Conservation (phyloP, 1,140 invertebrate species). For the Drosophila biarmipes region DNA sequence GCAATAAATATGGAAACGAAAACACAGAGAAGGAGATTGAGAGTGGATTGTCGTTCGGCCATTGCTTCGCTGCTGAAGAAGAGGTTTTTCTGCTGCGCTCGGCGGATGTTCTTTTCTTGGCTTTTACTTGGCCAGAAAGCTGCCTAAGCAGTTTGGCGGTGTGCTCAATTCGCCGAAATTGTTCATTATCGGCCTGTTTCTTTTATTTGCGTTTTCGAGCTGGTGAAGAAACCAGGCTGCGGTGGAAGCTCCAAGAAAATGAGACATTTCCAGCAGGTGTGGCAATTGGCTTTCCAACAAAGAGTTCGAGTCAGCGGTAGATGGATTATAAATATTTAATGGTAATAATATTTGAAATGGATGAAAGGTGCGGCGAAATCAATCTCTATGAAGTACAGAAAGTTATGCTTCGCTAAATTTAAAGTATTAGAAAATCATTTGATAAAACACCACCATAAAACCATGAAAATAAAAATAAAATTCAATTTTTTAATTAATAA, state of each 20-base stretch:
- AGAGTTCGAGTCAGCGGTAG: not conserved
- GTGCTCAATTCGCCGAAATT: slow-evolving; percentile 47
- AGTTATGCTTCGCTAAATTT: too few species aligned
- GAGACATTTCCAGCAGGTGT: slow-evolving; percentile 1
- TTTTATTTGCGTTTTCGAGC: slow-evolving; percentile 58
- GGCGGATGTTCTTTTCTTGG: slow-evolving; percentile 25
- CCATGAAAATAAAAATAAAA: too few species aligned
- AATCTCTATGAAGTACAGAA: too few species aligned
- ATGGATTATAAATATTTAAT: too few species aligned
- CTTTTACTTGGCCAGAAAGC: slow-evolving; percentile 25
- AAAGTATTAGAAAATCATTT: too few species aligned
- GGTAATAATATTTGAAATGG: too few species aligned
- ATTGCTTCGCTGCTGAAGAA: slow-evolving; percentile 37
- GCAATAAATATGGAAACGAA: slow-evolving; percentile 68
- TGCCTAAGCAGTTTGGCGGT: slow-evolving; percentile 49
- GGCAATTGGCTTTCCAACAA: not conserved
- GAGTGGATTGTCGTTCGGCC: slow-evolving; percentile 23
- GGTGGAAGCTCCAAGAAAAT: slow-evolving; percentile 9
- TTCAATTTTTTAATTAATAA: too few species aligned
- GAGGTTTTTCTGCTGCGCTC: slow-evolving; percentile 53
- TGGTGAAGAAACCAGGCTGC: slow-evolving; percentile 4
- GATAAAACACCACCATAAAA: too few species aligned
- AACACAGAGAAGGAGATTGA: slow-evolving; percentile 23
- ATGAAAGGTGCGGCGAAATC: too few species aligned
- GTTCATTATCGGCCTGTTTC: slow-evolving; percentile 46